These are phyloP conservation scores for Neosilurus mollespiculum DNA, from an alignment of 2,797 vertebrate species.

Conservation along the genomic window DNA sequence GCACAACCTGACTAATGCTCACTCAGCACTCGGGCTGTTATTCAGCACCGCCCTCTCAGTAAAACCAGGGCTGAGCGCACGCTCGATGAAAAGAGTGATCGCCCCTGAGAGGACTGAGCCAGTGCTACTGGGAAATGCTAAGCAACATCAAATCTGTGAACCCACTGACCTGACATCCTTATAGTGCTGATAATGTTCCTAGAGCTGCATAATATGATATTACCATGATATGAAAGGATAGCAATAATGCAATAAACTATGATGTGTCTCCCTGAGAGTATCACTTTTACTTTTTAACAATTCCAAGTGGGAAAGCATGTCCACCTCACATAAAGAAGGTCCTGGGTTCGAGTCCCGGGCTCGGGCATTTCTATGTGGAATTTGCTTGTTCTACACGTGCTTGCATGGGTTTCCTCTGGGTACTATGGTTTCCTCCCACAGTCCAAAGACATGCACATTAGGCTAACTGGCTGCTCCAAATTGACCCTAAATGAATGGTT, in stretches of 20 bases:
- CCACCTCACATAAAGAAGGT: too few species aligned
- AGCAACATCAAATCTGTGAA: slow-evolving; percentile 14
- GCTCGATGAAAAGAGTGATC: slow-evolving; percentile 15
- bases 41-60: slow-evolving; percentile 38
- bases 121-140: slow-evolving; percentile 18
- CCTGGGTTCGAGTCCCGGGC: too few species aligned
- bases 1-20: slow-evolving; percentile 34
- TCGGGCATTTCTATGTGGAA: too few species aligned
- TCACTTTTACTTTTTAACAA: background rate
- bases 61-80: slow-evolving; percentile 23
- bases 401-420: too few species aligned
- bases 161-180: slow-evolving; percentile 11
- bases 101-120: slow-evolving; percentile 19
- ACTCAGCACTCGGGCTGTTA: slow-evolving; percentile 40
- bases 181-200: background rate
- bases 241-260: background rate
- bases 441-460: too few species aligned
- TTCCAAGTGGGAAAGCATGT: too few species aligned
- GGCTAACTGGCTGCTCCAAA: too few species aligned
- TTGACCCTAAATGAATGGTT: too few species aligned
- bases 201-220: background rate
- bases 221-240: background rate
- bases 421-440: too few species aligned
- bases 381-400: too few species aligned
- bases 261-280: background rate